Evolutionary conservation across 2,888 invertebrate genomes (phyloP).

Genomic region (Ormyrus labotus): DNA sequence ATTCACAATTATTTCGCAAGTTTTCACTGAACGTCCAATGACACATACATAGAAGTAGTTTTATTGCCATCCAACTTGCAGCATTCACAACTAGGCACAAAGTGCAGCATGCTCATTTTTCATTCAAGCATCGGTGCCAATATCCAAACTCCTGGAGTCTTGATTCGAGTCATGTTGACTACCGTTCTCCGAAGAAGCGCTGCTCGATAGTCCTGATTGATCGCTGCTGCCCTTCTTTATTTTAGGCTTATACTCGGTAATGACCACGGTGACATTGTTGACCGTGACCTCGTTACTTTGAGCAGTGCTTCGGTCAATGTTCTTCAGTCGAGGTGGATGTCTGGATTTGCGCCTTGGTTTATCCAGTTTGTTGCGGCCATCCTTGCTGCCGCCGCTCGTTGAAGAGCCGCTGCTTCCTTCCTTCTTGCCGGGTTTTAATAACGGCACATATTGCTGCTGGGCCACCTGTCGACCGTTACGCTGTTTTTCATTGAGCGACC

Average conservation of each 20-base stretch:
- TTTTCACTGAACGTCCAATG: conserved; percentile 24
- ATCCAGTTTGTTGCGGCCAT: conserved; percentile 69
- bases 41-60: conserved; percentile 7
- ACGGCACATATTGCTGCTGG: conserved; percentile 74
- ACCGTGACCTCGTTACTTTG: conserved; percentile 97
- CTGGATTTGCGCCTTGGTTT: conserved; percentile 73
- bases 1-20: conserved; percentile 50
- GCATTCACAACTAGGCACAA: conserved; percentile 32
- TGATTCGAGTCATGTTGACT: conserved; percentile 77
- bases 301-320: conserved; percentile 94
- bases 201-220: conserved; percentile 76
- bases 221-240: conserved; percentile 74
- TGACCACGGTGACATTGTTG: conserved; percentile 96
- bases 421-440: conserved; percentile 76
- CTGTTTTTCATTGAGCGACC: conserved; percentile 54
- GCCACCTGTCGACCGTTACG: conserved; percentile 67
- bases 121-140: conserved; percentile 74
- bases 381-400: conserved; percentile 64
- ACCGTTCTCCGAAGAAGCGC: conserved; percentile 76
- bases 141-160: conserved; percentile 76
- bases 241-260: conserved; percentile 96
- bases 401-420: conserved; percentile 74
- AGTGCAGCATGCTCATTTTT: conserved; percentile 54
- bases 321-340: conserved; percentile 90
- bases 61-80: neutral